Base-by-base conservation (phyloP, 2,888 invertebrate genomes). In the Erannis defoliaria region DNA sequence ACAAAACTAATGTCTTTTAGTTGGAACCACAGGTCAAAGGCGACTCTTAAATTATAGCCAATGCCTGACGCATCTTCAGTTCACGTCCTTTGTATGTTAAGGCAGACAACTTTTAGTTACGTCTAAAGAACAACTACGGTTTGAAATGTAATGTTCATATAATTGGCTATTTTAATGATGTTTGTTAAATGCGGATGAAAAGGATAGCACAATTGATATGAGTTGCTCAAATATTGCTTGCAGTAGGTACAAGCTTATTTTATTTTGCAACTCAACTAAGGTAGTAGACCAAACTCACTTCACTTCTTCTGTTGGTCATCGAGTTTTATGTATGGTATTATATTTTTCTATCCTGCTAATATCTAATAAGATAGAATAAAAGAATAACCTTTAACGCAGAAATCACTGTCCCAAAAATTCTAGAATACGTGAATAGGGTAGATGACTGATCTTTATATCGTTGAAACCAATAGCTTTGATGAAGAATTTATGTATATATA, bases 91-190 rank as follows among this genome's bases (percentile, higher is more conserved):
- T 75, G 73, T 79, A 77, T 87, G 86, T 82, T 85, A 86, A 87
- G 86, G 86, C 55, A 78, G 85, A 79, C 86, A 84, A 84, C 86
- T 85, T 84, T 84, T 83, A 80, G 80, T 73, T 78, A 50, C 54
- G 33, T 48, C 23, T 73, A 60, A 23, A 14, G 67, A 66, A 59
- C 61, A 67, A 62, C 57, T 50, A 48, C 62, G 55, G 57, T 66
- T 63, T 58, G 66, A 42, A 3, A 29, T 63, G 59, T 70, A 60
- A 67, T 65, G 58, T 29, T 14, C 18, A 56, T 51, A 56, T 55
- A 18, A 61, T 55, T 48, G 54, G n/a, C 33, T 35, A 14, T 35
- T 55, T 42, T 14, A 38, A 45, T 26, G 46, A 5, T 37, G 12
- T n/a, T n/a, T 53, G 42, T 18, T 43, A 31, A 48, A 48, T 35